Evolutionary conservation across 2,797 vertebrate genomes (phyloP), one percentile per base, ranked within the genome.

Genomic region (Anabas testudineus): DNA sequence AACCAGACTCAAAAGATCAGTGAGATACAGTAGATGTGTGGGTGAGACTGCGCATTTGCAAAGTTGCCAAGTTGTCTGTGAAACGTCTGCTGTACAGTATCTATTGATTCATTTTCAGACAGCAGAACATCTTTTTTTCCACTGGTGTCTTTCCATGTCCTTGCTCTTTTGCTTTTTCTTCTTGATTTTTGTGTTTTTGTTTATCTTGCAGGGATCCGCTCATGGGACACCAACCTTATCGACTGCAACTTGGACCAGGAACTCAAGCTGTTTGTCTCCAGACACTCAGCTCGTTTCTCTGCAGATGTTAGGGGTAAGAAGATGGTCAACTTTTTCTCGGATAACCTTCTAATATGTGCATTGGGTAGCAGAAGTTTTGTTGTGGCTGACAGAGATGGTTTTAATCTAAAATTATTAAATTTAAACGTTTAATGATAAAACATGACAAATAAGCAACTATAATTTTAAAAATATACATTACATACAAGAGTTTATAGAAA

Each of bases 181-280:
- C 74, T 18, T 39, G 10, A 22, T 8, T 49, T 70, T 67, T 43
- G n/a, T 5, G 15, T 21, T 45, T 85, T 36, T 88, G 83, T 78
- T 83, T 71, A 0, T 87, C 87, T 90, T 88, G 24, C 84, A 99
- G 97, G 97, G 73, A 99, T 99, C 82, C 96, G 97, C 67, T 98
- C 98, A 80, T 99, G 98, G 97, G 97, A 99, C 92, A 96, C 97
- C 83, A 97, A 96, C 87, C 93, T 99, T 58, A 92, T 97, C 1
- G 95, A 98, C 84, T 99, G 97, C 91, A 99, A 99, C 92, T 90
- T 99, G 92, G 98, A 99, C 89, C 96, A 98, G 92, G 98, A 99
- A 81, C 94, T 99, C 63, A 99, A 99, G 81, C 95, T 99, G 78
- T 99, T 99, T 74, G 98, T 99, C 63, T 99, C 98, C 78, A 95